Evolutionary conservation across 2,113 vertebrate genomes (phyloP).

Genomic region (Falco punctatus): DNA sequence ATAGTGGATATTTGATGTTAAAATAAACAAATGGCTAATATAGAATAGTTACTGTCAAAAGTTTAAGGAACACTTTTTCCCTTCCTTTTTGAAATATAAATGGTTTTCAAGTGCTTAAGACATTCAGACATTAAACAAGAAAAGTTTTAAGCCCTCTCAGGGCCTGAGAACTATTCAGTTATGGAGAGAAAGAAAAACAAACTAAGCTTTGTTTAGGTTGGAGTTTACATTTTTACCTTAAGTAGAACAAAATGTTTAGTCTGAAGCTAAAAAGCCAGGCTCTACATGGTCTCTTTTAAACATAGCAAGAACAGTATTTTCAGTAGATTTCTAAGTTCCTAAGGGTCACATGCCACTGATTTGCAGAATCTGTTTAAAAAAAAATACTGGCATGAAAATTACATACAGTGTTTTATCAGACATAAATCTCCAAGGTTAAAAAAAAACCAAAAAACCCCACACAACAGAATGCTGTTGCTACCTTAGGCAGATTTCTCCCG

Average conservation of each 20-base stretch:
- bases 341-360: background rate
- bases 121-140: background rate
- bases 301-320: background rate
- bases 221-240: background rate
- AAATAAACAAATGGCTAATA: background rate
- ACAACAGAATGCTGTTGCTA: constrained; percentile 40
- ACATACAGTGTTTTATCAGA: background rate
- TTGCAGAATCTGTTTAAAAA: background rate
- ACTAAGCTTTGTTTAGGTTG: background rate
- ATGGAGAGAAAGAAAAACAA: background rate
- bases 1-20: background rate
- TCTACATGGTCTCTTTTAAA: background rate
- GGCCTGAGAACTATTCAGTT: background rate
- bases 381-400: background rate
- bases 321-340: background rate
- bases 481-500: constrained; percentile 97
- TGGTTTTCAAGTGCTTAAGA: background rate
- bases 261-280: background rate
- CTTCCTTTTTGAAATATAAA: background rate
- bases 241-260: background rate
- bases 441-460: background rate
- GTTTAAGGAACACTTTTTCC: background rate
- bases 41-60: background rate
- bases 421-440: background rate
- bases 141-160: background rate